Conservation (phyloP, 1,140 invertebrate species). For the Goniozus legneri region DNA sequence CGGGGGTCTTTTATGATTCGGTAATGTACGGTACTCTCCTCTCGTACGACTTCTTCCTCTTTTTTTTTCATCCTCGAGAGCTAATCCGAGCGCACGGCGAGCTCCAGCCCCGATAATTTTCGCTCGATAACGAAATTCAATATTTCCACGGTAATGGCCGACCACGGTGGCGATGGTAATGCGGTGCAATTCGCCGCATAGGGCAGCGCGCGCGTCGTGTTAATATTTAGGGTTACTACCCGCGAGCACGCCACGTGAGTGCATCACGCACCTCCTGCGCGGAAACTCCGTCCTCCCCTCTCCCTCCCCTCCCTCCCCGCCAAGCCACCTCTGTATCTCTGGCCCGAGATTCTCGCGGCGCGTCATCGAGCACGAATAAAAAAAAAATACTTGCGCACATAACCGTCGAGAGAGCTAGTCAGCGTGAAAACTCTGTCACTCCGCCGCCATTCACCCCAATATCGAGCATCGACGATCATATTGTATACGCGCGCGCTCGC, state of each 20-base stretch:
- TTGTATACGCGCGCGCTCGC: background rate
- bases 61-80: too few species aligned
- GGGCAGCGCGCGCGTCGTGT: too few species aligned
- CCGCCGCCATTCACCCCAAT: too few species aligned
- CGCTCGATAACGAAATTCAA: constrained; percentile 44
- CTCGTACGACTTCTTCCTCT: too few species aligned
- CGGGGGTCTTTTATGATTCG: constrained; percentile 12
- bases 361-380: too few species aligned
- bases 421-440: too few species aligned
- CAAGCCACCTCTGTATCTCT: background rate
- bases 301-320: background rate
- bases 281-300: constrained; percentile 5
- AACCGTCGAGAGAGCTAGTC: too few species aligned
- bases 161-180: constrained; percentile 29
- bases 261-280: constrained; percentile 34
- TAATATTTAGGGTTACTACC: constrained; percentile 47
- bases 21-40: too few species aligned
- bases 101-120: constrained; percentile 27
- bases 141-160: constrained; percentile 39
- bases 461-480: too few species aligned
- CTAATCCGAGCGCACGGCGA: constrained; percentile 20
- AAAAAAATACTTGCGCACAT: too few species aligned
- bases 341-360: too few species aligned
- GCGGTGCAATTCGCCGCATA: constrained; percentile 33
- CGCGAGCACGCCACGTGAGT: constrained; percentile 36